Evolutionary conservation across 1,140 invertebrate genomes (phyloP).

Genomic region (Lepidostoma basale): DNA sequence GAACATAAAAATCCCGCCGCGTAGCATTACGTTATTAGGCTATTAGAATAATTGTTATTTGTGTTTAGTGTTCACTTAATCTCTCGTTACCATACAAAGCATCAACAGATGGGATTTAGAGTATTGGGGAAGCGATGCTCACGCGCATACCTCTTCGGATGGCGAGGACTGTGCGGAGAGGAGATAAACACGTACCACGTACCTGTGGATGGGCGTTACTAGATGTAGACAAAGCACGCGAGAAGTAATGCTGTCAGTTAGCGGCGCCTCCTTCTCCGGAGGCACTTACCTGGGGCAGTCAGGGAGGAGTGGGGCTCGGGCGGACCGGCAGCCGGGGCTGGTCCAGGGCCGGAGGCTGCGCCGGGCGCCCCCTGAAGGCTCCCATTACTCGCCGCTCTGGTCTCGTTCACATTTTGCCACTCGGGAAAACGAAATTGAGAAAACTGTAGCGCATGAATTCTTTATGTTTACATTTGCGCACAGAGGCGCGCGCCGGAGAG

Average conservation of each 20-base stretch:
- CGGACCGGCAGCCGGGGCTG: neutral
- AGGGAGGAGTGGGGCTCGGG: too few relatives aligned
- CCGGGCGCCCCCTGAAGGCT: neutral
- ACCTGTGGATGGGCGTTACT: neutral
- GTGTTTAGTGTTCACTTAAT: too few relatives aligned
- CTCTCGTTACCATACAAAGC: neutral
- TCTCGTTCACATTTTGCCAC: neutral
- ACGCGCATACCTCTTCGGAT: neutral
- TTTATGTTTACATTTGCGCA: conserved; percentile 40
- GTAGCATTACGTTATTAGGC: neutral
- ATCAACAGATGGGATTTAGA: neutral
- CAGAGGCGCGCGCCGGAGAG: neutral
- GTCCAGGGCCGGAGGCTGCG: neutral
- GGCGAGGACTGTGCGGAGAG: neutral
- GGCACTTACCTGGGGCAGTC: neutral
- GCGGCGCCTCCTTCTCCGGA: neutral
- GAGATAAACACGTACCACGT: neutral
- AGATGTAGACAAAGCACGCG: neutral
- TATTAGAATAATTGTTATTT: too few relatives aligned
- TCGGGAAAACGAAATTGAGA: neutral
- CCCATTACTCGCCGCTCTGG: neutral
- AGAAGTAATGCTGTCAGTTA: neutral
- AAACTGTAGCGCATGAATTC: conserved; percentile 6
- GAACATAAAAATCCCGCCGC: neutral
- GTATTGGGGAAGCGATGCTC: neutral